Percentiles rank a stretch among this genome's conserved stretches.
Evolutionary conservation across 2,888 invertebrate species (phyloP).

Genomic region (Andrena dorsata): DNA sequence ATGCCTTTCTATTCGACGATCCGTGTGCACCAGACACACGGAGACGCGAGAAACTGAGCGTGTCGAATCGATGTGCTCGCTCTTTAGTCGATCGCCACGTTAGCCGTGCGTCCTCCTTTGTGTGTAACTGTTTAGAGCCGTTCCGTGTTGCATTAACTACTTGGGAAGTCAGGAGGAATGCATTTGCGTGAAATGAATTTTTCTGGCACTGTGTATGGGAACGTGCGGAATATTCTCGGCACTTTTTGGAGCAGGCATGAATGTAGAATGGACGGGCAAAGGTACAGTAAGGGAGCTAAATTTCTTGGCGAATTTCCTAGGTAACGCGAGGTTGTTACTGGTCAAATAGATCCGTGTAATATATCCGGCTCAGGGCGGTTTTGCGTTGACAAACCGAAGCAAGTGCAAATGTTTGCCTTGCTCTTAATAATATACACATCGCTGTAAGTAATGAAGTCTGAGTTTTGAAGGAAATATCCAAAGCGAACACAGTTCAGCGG

Average conservation of each 20-base stretch:
- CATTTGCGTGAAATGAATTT: no score
- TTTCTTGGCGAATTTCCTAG: not conserved
- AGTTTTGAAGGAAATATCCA: not conserved
- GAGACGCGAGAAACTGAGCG: slow-evolving; percentile 42
- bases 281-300: not conserved
- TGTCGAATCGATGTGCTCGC: slow-evolving; percentile 26
- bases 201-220: no score
- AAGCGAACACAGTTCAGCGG: not conserved
- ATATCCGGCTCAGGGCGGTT: not conserved
- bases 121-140: slow-evolving; percentile 1
- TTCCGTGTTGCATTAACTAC: no score
- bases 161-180: no score
- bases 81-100: slow-evolving; percentile 9
- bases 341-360: not conserved
- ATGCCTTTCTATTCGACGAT: slow-evolving; percentile 37
- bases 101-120: not conserved
- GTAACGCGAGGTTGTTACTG: not conserved
- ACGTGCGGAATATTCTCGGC: not conserved
- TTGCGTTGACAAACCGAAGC: not conserved
- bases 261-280: no score
- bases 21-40: slow-evolving; percentile 4
- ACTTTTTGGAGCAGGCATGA: not conserved
- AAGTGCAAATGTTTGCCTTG: not conserved
- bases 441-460: not conserved
- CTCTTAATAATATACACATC: slow-evolving; percentile 1